Evolutionary conservation across 1,140 invertebrate species (phyloP), one percentile per base, ranked within the genome.

Genomic region (Atta colombica): DNA sequence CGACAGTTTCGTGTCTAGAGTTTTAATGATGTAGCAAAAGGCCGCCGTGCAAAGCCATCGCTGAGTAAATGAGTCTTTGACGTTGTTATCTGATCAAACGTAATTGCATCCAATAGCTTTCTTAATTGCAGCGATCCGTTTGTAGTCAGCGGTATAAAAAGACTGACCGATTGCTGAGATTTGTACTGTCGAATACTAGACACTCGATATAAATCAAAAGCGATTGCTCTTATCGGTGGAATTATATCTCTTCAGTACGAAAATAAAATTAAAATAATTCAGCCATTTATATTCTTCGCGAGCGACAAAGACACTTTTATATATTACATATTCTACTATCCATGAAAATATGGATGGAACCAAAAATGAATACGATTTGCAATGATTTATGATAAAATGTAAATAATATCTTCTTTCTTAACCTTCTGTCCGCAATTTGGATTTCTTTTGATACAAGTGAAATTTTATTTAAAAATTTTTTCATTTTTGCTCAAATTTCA

Each of bases 91-190:
- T 35, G 16, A 66, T 51, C 60, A 10, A 2, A 16, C 49, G 4
- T 49, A 31, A 82, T 72, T 16, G 39, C 21, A 35, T 35, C 16
- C 68, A 18, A 49, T 14, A 28, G 7, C 71, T 75, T 75, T 31
- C 69, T 84, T 84, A 74, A 84, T 84, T 75, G 55, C 68, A 49
- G 18, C 21, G 31, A 81, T 39, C n/a, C 63, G 39, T 39, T 74
- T 31, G 18, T 2, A 8, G 28, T 31, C 14, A 21, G 10, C 39
- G 28, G 14, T 60, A 58, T 60, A 58, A 58, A 71, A 82, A 39
- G 12, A 21, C 25, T 58, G 21, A 35, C 53, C 21, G 18, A n/a
- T 14, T 71, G 21, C 21, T n/a, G 65, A 68, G 14, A 45, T 18
- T 69, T 45, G 4, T n/a, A 28, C 2, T 21, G 45, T 78, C 45